Conservation (phyloP, 2,888 invertebrate genomes). For the Erebia palarica region DNA sequence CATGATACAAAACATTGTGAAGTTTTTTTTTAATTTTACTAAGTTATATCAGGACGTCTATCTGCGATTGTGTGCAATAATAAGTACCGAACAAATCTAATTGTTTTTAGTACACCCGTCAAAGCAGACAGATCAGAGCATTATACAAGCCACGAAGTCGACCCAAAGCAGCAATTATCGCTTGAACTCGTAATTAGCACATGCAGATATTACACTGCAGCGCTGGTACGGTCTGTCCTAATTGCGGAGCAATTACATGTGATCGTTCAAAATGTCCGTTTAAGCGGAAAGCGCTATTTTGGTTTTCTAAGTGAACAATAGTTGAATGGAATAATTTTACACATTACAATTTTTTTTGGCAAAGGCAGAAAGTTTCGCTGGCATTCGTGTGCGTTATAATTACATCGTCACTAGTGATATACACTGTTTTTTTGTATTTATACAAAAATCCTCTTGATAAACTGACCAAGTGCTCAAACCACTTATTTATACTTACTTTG, state of each 20-base stretch:
- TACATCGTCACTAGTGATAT: too few relatives aligned
- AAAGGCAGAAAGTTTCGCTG: background rate
- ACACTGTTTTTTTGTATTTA: too few relatives aligned
- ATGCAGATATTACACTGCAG: conserved; percentile 62
- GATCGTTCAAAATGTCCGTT: conserved; percentile 54
- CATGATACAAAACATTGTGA: too few relatives aligned
- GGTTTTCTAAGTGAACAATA: conserved; percentile 21
- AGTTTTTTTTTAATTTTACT: too few relatives aligned
- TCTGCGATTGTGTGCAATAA: conserved; percentile 8
- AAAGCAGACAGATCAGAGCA: conserved; percentile 37
- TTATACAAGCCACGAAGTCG: conserved; percentile 54
- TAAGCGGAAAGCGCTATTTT: conserved; percentile 60
- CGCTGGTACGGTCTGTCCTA: conserved; percentile 60
- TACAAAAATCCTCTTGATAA: too few relatives aligned
- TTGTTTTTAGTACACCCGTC: conserved; percentile 29
- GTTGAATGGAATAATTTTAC: background rate
- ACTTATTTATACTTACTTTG: too few relatives aligned
- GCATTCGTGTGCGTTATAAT: too few relatives aligned
- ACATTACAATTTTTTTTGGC: background rate
- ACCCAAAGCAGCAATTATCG: conserved; percentile 63
- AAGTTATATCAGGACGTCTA: background rate
- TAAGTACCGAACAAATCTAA: conserved; percentile 9
- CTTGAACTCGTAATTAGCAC: conserved; percentile 68
- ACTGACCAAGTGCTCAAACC: too few relatives aligned
- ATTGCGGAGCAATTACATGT: conserved; percentile 66